Conservation (phyloP, 2,797 vertebrate species). For the Muraenolepis orangiensis region DNA sequence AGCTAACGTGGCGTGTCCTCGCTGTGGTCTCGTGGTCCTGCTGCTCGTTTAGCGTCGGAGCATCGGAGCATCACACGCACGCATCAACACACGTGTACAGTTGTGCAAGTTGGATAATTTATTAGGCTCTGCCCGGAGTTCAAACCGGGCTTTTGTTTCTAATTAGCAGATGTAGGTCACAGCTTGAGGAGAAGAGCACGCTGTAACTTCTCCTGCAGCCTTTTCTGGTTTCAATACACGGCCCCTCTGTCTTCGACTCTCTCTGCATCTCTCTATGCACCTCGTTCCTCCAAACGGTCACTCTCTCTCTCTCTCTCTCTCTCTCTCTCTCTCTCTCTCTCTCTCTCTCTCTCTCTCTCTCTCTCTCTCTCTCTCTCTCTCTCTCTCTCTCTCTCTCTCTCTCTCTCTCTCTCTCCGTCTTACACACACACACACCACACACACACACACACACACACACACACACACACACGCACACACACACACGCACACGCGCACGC, state of each 20-base stretch:
- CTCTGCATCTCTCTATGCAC: background rate
- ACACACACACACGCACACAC: background rate
- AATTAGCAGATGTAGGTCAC: conserved; percentile 68
- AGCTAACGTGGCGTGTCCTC: background rate
- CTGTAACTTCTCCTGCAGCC: conserved; percentile 9
- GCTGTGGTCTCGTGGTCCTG: background rate
- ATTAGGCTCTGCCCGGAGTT: conserved; percentile 49
- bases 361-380: conserved; percentile 8
- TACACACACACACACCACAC: too few species aligned
- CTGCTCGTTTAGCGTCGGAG: background rate
- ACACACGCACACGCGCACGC: background rate
- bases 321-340: conserved; percentile 18
- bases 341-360: background rate
- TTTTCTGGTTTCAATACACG: conserved; percentile 15
- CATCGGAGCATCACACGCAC: too few species aligned
- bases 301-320: background rate
- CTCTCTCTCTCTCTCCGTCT: background rate
- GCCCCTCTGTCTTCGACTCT: background rate
- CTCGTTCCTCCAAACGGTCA: background rate
- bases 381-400: conserved; percentile 19
- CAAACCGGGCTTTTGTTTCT: conserved; percentile 60
- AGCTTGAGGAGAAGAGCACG: conserved; percentile 50
- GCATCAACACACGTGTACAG: background rate
- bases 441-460: too few species aligned
- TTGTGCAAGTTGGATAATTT: conserved; percentile 35